phyloP scores from a whole-genome alignment of 1,140 invertebrate genomes.

The Conopomorpha cramerella region DNA sequence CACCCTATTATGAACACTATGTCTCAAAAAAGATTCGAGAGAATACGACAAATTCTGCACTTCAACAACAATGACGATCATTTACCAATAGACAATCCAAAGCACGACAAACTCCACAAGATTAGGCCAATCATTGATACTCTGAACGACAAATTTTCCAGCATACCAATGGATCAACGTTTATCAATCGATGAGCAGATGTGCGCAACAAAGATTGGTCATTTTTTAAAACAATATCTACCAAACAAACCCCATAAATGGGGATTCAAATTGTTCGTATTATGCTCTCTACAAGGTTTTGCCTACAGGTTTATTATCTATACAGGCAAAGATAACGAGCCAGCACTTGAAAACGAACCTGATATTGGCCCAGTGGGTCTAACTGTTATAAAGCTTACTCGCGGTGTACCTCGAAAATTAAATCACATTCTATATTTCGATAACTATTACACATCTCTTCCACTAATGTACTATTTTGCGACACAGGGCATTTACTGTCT shows the following conservation, averaged over 20 bases:
- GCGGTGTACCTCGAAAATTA: not conserved
- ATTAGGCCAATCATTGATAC: constrained; percentile 5
- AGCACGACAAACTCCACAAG: constrained; percentile 10
- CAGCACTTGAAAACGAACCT: not conserved
- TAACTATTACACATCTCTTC: constrained; percentile 1
- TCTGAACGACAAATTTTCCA: constrained; percentile 4
- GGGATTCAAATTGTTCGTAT: constrained; percentile 3
- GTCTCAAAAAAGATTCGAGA: constrained; percentile 12
- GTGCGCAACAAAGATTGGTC: no score
- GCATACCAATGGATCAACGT: not conserved
- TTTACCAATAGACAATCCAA: constrained; percentile 6
- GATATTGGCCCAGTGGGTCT: not conserved
- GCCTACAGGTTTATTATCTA: constrained; percentile 4
- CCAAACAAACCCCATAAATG: no score
- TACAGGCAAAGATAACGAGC: constrained; percentile 1
- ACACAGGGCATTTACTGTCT: no score
- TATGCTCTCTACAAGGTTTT: not conserved
- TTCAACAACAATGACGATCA: constrained; percentile 9
- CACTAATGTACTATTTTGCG: not conserved
- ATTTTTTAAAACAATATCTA: no score
- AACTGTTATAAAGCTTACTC: not conserved
- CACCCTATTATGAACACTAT: constrained; percentile 6
- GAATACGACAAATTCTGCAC: constrained; percentile 8
- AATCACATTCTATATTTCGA: constrained; percentile 2
- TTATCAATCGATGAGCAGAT: constrained; percentile 1